Conservation (phyloP, 2,888 invertebrate species). For the Nemotelus pantherinus region DNA sequence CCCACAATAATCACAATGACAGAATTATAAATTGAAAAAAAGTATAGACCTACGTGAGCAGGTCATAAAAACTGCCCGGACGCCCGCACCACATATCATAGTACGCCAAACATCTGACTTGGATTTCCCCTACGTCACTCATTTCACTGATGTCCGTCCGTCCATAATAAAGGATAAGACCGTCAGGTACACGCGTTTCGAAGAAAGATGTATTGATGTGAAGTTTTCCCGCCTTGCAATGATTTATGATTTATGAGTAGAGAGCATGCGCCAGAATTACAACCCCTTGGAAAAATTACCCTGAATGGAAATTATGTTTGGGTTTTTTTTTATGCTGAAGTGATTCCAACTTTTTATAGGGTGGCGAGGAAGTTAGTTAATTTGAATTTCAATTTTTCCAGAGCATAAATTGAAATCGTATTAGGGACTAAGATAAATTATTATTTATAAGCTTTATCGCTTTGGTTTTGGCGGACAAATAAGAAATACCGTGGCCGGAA, state of each 20-base stretch:
- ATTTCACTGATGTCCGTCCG: not conserved
- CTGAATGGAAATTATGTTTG: not conserved
- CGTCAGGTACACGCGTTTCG: not conserved
- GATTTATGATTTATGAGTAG: constrained; percentile 8
- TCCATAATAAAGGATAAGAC: not conserved
- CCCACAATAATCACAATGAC: not conserved
- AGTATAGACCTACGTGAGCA: not conserved
- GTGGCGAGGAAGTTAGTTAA: not conserved
- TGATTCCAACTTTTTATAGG: not conserved
- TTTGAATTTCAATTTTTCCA: too few relatives aligned
- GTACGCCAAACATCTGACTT: constrained; percentile 35
- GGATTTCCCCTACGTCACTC: constrained; percentile 38
- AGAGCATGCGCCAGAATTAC: constrained; percentile 21
- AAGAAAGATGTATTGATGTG: not conserved
- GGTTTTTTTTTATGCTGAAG: not conserved
- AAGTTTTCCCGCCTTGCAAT: constrained; percentile 34
- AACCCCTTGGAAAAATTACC: constrained; percentile 3
- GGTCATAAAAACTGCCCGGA: constrained; percentile 21
- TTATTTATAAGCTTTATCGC: too few relatives aligned
- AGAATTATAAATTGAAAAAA: constrained; percentile 13
- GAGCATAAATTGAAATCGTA: too few relatives aligned
- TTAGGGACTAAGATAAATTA: too few relatives aligned
- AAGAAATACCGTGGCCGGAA: too few relatives aligned
- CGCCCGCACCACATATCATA: constrained; percentile 9
- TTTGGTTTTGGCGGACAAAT: too few relatives aligned